Conservation (phyloP, 2,113 vertebrate species). For the Speoplatyrhinus poulsoni region DNA sequence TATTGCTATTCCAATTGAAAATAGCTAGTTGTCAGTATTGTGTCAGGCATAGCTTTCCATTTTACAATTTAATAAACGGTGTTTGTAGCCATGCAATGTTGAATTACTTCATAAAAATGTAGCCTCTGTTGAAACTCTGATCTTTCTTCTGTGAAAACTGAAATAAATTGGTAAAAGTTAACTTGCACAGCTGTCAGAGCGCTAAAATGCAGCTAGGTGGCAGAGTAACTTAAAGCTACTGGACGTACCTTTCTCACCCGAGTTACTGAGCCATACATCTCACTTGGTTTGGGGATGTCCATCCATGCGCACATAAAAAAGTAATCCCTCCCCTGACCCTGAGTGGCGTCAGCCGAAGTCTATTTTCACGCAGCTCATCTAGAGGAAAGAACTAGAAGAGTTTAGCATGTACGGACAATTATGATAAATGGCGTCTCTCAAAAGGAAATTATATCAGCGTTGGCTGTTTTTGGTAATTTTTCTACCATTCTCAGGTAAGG, state of each 20-base stretch:
- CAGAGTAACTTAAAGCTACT: conserved; percentile 26
- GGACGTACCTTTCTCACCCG: background rate
- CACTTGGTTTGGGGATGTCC: conserved; percentile 23
- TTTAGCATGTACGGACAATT: conserved; percentile 69
- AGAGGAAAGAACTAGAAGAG: conserved; percentile 43
- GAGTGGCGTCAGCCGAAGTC: conserved; percentile 2
- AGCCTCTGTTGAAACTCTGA: too few species aligned
- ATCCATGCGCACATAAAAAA: conserved; percentile 32
- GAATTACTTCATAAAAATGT: too few species aligned
- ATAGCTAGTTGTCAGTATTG: too few species aligned
- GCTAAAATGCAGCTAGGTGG: conserved; percentile 33
- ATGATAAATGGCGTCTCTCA: conserved; percentile 75
- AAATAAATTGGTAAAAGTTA: too few species aligned
- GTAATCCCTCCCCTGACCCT: conserved; percentile 33
- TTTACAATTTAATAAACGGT: too few species aligned
- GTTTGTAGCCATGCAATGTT: too few species aligned
- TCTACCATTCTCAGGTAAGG: conserved; percentile 76
- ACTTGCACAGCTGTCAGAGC: too few species aligned
- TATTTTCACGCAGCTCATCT: conserved; percentile 44
- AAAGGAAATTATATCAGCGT: conserved; percentile 69
- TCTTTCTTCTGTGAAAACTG: too few species aligned
- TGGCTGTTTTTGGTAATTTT: conserved; percentile 66
- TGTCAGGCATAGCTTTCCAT: too few species aligned
- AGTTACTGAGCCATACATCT: conserved; percentile 13
- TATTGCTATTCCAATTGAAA: too few species aligned